phyloP scores from a whole-genome alignment of 1,140 invertebrate genomes.

The Tetramorium alpestre region DNA sequence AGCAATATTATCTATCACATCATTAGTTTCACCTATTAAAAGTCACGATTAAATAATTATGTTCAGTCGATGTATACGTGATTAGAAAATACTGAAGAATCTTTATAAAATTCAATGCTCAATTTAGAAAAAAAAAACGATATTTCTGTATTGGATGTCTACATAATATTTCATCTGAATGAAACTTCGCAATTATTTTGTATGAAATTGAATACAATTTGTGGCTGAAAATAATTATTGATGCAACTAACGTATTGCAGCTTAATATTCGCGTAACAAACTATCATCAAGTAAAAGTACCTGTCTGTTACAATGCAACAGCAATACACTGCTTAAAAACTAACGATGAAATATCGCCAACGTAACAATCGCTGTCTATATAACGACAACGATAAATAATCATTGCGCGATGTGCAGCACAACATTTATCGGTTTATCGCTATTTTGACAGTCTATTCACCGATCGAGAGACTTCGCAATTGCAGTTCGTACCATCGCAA shows the following conservation, averaged over 20 bases:
- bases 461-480: background rate
- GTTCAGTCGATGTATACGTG: background rate
- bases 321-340: slow-evolving; percentile 12
- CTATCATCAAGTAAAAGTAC: slow-evolving; percentile 1
- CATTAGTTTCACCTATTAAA: background rate
- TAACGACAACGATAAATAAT: slow-evolving; percentile 40
- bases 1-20: background rate
- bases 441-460: slow-evolving; percentile 1
- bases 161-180: too few species aligned
- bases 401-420: slow-evolving; percentile 11
- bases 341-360: slow-evolving; percentile 20
- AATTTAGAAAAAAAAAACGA: background rate
- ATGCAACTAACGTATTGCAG: background rate
- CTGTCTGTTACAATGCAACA: background rate
- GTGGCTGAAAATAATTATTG: background rate
- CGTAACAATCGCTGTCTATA: background rate
- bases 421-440: slow-evolving; percentile 23
- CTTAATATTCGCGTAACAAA: background rate
- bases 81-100: background rate
- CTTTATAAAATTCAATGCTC: background rate
- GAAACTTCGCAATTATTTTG: background rate
- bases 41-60: background rate
- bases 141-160: background rate
- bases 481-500: background rate
- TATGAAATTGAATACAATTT: background rate